These are phyloP conservation scores for Chaetura pelagica DNA, from an alignment of 2,113 vertebrate genomes.

Conservation along the genomic window DNA sequence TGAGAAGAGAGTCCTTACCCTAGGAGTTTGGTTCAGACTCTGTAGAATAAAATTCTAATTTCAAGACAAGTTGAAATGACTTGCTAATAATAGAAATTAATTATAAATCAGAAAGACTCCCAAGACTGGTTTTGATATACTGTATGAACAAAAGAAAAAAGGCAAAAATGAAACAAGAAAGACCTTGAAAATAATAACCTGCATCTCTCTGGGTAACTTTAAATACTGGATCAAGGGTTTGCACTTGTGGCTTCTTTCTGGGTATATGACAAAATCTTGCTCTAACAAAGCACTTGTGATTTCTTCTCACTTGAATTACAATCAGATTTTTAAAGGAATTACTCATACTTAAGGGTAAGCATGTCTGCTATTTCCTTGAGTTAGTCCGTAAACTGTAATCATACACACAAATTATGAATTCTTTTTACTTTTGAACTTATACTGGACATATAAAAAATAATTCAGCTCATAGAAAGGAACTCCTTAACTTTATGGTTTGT, in stretches of 20 bases:
- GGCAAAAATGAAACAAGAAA: background rate
- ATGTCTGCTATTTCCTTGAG: background rate
- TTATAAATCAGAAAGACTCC: constrained; percentile 50
- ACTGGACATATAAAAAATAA: background rate
- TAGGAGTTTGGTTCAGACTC: background rate
- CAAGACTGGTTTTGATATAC: constrained; percentile 5
- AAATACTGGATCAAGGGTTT: background rate
- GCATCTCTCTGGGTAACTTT: background rate
- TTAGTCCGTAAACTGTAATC: background rate
- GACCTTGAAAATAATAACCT: constrained; percentile 8
- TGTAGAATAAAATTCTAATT: constrained; percentile 17
- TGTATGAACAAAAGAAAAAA: background rate
- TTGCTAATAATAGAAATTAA: constrained; percentile 64
- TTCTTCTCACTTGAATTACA: background rate
- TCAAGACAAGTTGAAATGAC: constrained; percentile 13
- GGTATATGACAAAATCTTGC: background rate
- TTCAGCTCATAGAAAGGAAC: background rate
- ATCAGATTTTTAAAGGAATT: background rate
- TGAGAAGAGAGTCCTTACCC: background rate
- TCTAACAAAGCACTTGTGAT: background rate
- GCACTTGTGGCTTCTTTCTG: background rate
- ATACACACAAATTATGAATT: background rate
- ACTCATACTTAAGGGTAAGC: background rate
- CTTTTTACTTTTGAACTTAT: background rate
- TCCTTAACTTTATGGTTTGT: background rate